Evolutionary conservation across 2,113 vertebrate genomes (phyloP), one percentile per base, ranked within the genome.

Genomic region (Notothenia rossii): DNA sequence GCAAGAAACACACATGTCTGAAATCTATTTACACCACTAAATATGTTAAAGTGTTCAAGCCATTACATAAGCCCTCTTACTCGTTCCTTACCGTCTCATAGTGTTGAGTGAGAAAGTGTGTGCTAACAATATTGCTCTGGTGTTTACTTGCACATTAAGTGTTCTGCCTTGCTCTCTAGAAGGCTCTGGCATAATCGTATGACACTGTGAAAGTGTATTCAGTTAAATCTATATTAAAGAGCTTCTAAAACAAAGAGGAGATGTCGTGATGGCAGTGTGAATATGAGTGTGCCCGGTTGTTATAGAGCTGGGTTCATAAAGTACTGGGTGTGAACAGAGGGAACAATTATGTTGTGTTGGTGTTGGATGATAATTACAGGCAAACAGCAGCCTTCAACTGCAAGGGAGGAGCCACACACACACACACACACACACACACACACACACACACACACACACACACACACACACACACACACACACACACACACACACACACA

Each of bases 121-220:
- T 45, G 2, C 40, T 78, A 70, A 82, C 64, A 51, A 12, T 33
- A 43, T 60, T 58, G 20, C 54, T 58, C 43, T 10, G 60, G 9
- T 46, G 13, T 89, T 90, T 48, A 86, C 79, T 89, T 82, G 17
- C 50, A 25, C 81, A 81, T 81, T 75, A 15, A 11, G 12, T 64
- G 50, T 69, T 29, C 20, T 43, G 64, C 20, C 36, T 45, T 70
- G 2, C 62, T 22, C 40, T 2, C 12, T 20, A 60, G 64, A 60
- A 20, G 25, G 3, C 43, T 77, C 50, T 18, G 74, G 63, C 74
- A 45, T 5, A 25, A 10, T 66, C 61, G 81, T 55, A 78, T 65
- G 68, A 84, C 61, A 72, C 43, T 10, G 59, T 13, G 15, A n/a
- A 67, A 9, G 54, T 65, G 70, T 17, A 65, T 68, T 77, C 33